phyloP scores from a whole-genome alignment of 1,140 invertebrate species.

The Macrosteles quadrilineatus region DNA sequence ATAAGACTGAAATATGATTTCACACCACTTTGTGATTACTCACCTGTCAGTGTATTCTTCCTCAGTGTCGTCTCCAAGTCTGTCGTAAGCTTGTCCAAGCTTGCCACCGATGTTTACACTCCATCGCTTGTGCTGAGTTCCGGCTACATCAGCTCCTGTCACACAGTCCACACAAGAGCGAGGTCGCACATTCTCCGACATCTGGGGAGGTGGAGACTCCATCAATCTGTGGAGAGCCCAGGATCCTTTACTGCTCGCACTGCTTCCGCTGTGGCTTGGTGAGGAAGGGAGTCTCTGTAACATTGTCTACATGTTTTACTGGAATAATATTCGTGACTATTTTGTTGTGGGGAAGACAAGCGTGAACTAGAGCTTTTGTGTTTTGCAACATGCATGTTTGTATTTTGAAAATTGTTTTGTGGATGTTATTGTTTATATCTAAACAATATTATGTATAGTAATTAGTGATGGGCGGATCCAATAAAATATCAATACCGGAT shows the following conservation, averaged over 20 bases:
- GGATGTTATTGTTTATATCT: too few relatives aligned
- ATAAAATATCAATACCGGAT: too few relatives aligned
- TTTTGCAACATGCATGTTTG: too few relatives aligned
- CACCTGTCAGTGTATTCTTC: conserved; percentile 60
- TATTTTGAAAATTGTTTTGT: too few relatives aligned
- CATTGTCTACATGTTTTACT: too few relatives aligned
- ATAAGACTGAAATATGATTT: too few relatives aligned
- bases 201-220: conserved; percentile 49
- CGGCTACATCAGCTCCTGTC: conserved; percentile 55
- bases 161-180: conserved; percentile 66
- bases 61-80: conserved; percentile 63
- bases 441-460: too few relatives aligned
- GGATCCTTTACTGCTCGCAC: conserved; percentile 36
- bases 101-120: conserved; percentile 70
- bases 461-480: too few relatives aligned
- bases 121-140: conserved; percentile 67
- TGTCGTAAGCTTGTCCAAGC: conserved; percentile 69
- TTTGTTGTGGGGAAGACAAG: too few relatives aligned
- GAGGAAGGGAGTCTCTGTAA: conserved; percentile 33
- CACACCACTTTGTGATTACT: too few relatives aligned
- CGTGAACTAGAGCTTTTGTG: too few relatives aligned
- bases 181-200: conserved; percentile 51
- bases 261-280: conserved; percentile 33
- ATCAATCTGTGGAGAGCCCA: conserved; percentile 58
- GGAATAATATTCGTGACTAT: too few relatives aligned